These are phyloP conservation scores for Rhynchopsitta pachyrhyncha DNA, from an alignment of 2,113 vertebrate genomes.

Conservation along the genomic window DNA sequence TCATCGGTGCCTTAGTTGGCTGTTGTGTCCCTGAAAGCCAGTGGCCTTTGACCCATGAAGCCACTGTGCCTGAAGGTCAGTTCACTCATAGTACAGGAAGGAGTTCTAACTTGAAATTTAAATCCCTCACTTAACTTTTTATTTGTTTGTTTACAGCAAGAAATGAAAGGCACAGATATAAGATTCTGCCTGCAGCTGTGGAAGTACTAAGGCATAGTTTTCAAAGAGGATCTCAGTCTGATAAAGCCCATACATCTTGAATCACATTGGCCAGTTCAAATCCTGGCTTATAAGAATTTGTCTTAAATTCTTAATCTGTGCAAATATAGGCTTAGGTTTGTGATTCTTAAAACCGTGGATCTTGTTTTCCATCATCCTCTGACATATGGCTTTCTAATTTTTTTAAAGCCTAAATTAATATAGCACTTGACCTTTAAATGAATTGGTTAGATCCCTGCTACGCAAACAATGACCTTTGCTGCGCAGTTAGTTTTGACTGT, in stretches of 20 bases:
- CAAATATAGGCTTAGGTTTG: background rate
- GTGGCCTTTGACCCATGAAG: slow-evolving; percentile 79
- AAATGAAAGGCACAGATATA: slow-evolving; percentile 37
- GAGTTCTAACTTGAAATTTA: slow-evolving; percentile 54
- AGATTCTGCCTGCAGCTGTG: slow-evolving; percentile 28
- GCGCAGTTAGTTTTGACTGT: background rate
- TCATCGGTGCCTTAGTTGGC: slow-evolving; percentile 82
- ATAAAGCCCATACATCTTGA: background rate
- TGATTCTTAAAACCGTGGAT: background rate
- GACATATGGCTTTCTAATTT: background rate
- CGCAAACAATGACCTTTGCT: background rate
- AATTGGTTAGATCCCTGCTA: background rate
- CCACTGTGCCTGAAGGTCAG: slow-evolving; percentile 87
- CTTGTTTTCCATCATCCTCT: background rate
- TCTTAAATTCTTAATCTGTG: background rate
- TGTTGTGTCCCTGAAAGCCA: slow-evolving; percentile 79
- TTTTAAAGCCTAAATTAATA: background rate
- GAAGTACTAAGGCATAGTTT: slow-evolving; percentile 28
- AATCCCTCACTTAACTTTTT: slow-evolving; percentile 51
- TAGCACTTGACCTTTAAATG: background rate
- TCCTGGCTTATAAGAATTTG: background rate
- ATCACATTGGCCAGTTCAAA: slow-evolving; percentile 18
- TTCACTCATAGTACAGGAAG: slow-evolving; percentile 76
- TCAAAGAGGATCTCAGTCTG: background rate
- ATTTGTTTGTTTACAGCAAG: slow-evolving; percentile 59